Percentiles rank a stretch among this genome's conserved stretches.
Conservation (phyloP, 2,888 invertebrate genomes). For the Leucozona laternaria region DNA sequence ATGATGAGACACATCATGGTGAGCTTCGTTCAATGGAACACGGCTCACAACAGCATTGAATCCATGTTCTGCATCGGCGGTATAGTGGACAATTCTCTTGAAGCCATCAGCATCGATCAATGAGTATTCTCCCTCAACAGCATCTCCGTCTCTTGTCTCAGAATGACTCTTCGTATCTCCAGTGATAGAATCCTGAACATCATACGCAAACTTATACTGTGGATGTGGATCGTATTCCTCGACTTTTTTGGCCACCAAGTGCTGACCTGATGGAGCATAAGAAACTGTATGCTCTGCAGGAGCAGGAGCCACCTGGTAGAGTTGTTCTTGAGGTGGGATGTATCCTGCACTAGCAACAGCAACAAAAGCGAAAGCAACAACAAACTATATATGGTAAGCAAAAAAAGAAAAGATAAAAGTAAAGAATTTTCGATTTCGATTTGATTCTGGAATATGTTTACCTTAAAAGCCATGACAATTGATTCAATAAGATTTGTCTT, state of each 20-base stretch:
- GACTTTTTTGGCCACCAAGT: slow-evolving; percentile 56
- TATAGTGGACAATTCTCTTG: slow-evolving; percentile 77
- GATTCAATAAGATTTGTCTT: slow-evolving; percentile 3
- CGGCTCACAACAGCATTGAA: slow-evolving; percentile 77
- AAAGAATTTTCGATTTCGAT: background rate
- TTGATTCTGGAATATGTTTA: background rate
- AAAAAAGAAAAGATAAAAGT: background rate
- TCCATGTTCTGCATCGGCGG: slow-evolving; percentile 76
- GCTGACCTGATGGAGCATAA: slow-evolving; percentile 34
- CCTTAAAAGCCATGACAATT: slow-evolving; percentile 56
- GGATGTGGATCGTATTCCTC: slow-evolving; percentile 77
- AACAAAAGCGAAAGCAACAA: slow-evolving; percentile 63
- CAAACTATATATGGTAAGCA: slow-evolving; percentile 48
- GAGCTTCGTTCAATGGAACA: slow-evolving; percentile 68
- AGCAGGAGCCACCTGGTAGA: slow-evolving; percentile 11
- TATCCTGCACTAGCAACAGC: slow-evolving; percentile 73
- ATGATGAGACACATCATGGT: slow-evolving; percentile 3
- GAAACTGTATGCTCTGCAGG: slow-evolving; percentile 40
- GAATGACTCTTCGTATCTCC: slow-evolving; percentile 77
- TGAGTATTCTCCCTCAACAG: slow-evolving; percentile 77
- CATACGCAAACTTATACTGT: slow-evolving; percentile 77
- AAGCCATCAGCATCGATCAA: slow-evolving; percentile 77
- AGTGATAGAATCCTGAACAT: slow-evolving; percentile 76
- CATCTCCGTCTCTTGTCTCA: slow-evolving; percentile 77
- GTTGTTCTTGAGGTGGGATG: slow-evolving; percentile 48